These are phyloP conservation scores for Rhogogaster chlorosoma DNA, from an alignment of 2,888 invertebrate genomes.

Conservation along the genomic window DNA sequence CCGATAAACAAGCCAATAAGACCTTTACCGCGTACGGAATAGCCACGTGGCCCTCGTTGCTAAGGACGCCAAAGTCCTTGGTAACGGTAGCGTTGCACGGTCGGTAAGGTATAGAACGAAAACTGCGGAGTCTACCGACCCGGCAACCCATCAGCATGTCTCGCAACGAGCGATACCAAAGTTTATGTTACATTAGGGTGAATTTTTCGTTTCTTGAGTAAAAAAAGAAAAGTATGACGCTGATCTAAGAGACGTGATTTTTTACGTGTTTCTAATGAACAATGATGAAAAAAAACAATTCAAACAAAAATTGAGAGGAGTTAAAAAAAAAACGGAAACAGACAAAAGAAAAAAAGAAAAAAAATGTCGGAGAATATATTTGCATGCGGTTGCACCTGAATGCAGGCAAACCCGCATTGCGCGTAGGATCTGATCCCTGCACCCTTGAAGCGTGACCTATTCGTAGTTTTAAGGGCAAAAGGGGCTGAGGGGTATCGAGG, in stretches of 20 bases:
- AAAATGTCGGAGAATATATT: conserved; percentile 47
- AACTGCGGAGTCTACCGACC: conserved; percentile 62
- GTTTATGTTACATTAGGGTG: not conserved
- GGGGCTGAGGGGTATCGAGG: conserved; percentile 50
- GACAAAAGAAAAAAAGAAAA: not conserved
- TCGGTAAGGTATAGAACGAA: conserved; percentile 64
- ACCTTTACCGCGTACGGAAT: conserved; percentile 1
- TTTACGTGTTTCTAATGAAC: not conserved
- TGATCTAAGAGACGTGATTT: not conserved
- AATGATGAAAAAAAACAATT: not conserved
- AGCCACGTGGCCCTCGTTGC: conserved; percentile 49
- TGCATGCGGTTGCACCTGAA: conserved; percentile 39
- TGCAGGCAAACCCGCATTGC: conserved; percentile 48
- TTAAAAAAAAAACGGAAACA: not conserved
- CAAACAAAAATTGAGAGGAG: not conserved
- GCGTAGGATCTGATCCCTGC: conserved; percentile 29
- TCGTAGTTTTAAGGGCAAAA: conserved; percentile 52
- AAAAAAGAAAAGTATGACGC: not conserved
- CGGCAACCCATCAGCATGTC: not conserved
- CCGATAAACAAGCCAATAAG: conserved; percentile 60
- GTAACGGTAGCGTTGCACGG: conserved; percentile 46
- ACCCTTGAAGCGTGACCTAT: conserved; percentile 38
- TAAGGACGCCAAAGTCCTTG: conserved; percentile 40
- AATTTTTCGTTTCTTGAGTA: not conserved
- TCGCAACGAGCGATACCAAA: not conserved